Evolutionary conservation across 2,797 vertebrate species (phyloP).

Genomic region (Perodicticus potto): DNA sequence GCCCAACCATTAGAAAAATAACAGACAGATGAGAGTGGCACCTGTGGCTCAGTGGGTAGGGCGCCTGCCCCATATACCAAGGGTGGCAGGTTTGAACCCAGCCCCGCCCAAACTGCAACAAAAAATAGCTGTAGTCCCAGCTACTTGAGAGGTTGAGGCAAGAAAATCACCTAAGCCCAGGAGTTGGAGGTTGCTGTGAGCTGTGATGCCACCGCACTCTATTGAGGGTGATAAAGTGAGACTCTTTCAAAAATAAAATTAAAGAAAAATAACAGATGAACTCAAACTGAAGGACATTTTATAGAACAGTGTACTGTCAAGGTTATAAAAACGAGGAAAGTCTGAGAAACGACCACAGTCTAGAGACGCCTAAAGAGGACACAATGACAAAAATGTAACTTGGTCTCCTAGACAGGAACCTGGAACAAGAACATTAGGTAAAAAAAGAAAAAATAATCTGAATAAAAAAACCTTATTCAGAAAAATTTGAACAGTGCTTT

Average conservation of each 20-base stretch:
- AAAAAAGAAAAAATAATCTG: not conserved
- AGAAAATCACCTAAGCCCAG: too few species aligned
- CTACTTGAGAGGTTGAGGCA: too few species aligned
- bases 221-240: too few species aligned
- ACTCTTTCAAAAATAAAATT: too few species aligned
- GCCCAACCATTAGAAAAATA: not conserved
- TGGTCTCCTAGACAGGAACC: not conserved
- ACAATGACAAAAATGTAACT: not conserved
- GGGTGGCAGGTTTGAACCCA: too few species aligned
- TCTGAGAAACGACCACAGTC: not conserved
- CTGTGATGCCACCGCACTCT: too few species aligned
- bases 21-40: too few species aligned
- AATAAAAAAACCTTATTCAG: not conserved
- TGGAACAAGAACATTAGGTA: not conserved
- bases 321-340: not conserved
- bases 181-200: too few species aligned
- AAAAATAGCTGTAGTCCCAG: too few species aligned
- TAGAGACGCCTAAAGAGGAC: not conserved
- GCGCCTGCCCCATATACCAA: too few species aligned
- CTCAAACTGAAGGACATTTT: not conserved
- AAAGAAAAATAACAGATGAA: not conserved
- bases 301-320: not conserved
- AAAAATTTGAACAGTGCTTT: not conserved
- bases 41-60: too few species aligned
- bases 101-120: too few species aligned